These are phyloP conservation scores for Rhynchotus rufescens DNA, from an alignment of 2,797 vertebrate species.

Conservation along the genomic window DNA sequence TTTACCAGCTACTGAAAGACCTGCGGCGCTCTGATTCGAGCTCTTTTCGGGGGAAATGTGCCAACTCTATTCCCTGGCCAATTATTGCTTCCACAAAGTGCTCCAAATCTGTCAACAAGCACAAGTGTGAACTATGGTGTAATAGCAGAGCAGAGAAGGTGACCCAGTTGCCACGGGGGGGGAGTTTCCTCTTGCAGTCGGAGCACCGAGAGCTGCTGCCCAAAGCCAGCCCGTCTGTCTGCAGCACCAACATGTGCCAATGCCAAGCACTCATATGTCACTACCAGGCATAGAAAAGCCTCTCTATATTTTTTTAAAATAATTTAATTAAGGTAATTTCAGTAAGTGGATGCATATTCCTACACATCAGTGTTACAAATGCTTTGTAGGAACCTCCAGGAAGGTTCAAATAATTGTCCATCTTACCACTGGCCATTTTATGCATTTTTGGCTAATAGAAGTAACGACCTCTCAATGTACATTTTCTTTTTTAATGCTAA, in stretches of 20 bases:
- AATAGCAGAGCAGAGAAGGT: conserved; percentile 54
- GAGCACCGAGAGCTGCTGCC: not conserved
- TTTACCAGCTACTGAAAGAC: conserved; percentile 54
- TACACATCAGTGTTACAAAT: not conserved
- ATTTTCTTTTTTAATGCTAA: not conserved
- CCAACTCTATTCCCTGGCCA: conserved; percentile 73
- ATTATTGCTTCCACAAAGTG: conserved; percentile 66
- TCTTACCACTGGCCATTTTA: not conserved
- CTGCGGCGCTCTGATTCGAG: conserved; percentile 36
- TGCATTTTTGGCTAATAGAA: not conserved
- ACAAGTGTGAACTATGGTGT: conserved; percentile 47
- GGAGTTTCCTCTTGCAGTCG: conserved; percentile 5
- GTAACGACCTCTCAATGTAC: not conserved
- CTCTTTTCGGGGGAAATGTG: conserved; percentile 52
- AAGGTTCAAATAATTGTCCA: not conserved
- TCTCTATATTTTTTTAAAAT: not conserved
- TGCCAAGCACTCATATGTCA: not conserved
- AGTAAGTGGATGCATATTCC: not conserved
- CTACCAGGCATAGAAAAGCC: not conserved
- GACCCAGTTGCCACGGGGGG: conserved; percentile 38
- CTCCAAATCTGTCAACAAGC: conserved; percentile 75
- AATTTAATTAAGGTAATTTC: not conserved
- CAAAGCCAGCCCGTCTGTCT: not conserved
- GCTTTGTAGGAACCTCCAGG: not conserved
- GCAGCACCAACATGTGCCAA: not conserved